These are phyloP conservation scores for Poecilia gillii DNA, from an alignment of 2,797 vertebrate genomes.

Conservation along the genomic window DNA sequence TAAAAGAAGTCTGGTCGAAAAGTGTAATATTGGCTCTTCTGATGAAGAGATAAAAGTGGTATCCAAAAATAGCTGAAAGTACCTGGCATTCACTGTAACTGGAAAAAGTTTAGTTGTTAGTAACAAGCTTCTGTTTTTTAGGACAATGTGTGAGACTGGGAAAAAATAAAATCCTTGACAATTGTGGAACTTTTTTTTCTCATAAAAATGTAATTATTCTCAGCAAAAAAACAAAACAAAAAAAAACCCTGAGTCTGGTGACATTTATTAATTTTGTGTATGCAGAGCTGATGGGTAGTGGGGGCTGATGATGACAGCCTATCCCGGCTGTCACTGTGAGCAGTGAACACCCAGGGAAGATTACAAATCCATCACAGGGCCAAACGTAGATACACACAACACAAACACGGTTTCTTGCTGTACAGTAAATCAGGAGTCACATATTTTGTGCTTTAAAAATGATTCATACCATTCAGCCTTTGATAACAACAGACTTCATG, in stretches of 20 bases:
- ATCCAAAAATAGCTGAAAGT: not conserved
- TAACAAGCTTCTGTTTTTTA: not conserved
- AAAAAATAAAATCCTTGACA: not conserved
- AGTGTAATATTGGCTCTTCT: not conserved
- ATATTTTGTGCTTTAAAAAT: not conserved
- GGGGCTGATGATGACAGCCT: constrained; percentile 4
- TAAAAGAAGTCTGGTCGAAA: not conserved
- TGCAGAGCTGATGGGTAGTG: constrained; percentile 2
- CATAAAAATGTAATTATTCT: not conserved
- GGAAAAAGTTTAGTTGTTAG: not conserved
- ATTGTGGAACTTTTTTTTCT: not conserved
- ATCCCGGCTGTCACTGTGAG: not conserved
- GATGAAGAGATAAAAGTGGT: not conserved
- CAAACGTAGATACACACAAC: not conserved
- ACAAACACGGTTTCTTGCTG: not conserved
- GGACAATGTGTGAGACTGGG: not conserved
- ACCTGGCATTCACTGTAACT: not conserved
- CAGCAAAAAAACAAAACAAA: not conserved
- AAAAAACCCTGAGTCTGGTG: not conserved
- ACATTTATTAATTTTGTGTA: constrained; percentile 4
- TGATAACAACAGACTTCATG: not conserved
- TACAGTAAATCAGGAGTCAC: not conserved
- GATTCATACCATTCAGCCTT: not conserved
- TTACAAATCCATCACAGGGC: constrained; percentile 5
- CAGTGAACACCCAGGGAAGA: not conserved